Evolutionary conservation across 1,140 invertebrate species (phyloP).

Genomic region (Seison nebaliae): DNA sequence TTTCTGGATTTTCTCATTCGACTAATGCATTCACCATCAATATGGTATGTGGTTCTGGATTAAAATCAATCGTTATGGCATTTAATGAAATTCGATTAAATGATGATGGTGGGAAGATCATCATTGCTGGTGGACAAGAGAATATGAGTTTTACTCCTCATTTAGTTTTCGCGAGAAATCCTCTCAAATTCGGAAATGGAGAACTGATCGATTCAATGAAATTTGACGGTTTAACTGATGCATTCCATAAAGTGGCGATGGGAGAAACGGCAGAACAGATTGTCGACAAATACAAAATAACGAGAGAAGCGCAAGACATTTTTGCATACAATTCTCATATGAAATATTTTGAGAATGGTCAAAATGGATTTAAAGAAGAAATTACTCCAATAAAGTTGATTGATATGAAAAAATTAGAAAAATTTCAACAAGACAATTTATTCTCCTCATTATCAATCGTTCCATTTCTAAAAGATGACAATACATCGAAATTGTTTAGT

Average conservation of each 20-base stretch:
- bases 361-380: slow-evolving; percentile 37
- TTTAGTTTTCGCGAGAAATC: slow-evolving; percentile 37
- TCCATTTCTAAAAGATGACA: slow-evolving; percentile 18
- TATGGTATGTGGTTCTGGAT: slow-evolving; percentile 57
- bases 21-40: slow-evolving; percentile 49
- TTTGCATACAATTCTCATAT: slow-evolving; percentile 45
- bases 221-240: slow-evolving; percentile 49
- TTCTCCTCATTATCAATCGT: no score
- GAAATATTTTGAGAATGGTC: slow-evolving; percentile 38
- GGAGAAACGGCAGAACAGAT: slow-evolving; percentile 57
- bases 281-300: slow-evolving; percentile 40
- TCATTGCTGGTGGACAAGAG: slow-evolving; percentile 57
- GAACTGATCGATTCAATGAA: slow-evolving; percentile 43
- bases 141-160: slow-evolving; percentile 54
- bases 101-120: slow-evolving; percentile 40
- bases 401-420: no score
- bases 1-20: slow-evolving; percentile 43
- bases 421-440: no score
- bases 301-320: slow-evolving; percentile 44
- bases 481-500: slow-evolving; percentile 13
- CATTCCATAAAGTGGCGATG: slow-evolving; percentile 51
- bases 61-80: slow-evolving; percentile 44
- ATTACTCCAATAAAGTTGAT: slow-evolving; percentile 25
- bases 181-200: slow-evolving; percentile 41
- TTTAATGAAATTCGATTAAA: slow-evolving; percentile 42